phyloP scores from a whole-genome alignment of 2,888 invertebrate genomes.

The Philhelius pedissequus region DNA sequence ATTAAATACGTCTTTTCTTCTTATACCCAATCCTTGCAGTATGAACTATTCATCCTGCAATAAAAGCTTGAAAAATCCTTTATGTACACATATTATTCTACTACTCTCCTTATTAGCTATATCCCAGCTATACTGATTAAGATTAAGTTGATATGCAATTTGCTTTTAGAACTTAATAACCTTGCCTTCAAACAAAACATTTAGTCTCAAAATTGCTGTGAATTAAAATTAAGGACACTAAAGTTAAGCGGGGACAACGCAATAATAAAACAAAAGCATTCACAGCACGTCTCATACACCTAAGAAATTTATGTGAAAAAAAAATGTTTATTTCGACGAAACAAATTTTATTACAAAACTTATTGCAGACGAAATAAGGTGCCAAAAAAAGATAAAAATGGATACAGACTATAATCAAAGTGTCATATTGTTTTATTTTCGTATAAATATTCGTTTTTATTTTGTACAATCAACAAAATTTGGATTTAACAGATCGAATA shows the following conservation, averaged over 20 bases:
- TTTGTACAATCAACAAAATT: too few species aligned
- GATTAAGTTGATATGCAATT: too few species aligned
- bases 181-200: neutral
- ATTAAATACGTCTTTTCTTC: too few species aligned
- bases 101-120: too few species aligned
- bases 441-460: too few species aligned
- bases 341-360: constrained; percentile 51
- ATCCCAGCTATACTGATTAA: too few species aligned
- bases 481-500: too few species aligned
- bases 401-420: neutral
- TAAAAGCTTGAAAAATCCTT: too few species aligned
- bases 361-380: neutral
- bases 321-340: constrained; percentile 57
- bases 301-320: constrained; percentile 62
- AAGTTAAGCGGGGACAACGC: constrained; percentile 21
- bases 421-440: neutral
- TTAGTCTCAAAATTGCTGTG: neutral
- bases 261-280: neutral
- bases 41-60: too few species aligned
- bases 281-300: constrained; percentile 53
- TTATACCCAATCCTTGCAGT: too few species aligned
- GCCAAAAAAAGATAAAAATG: constrained; percentile 7
- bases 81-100: too few species aligned
- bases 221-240: constrained; percentile 58
- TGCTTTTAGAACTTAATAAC: constrained; percentile 22